Evolutionary conservation across 2,888 invertebrate genomes (phyloP).

Genomic region (Branchipolynoe longqiensis): DNA sequence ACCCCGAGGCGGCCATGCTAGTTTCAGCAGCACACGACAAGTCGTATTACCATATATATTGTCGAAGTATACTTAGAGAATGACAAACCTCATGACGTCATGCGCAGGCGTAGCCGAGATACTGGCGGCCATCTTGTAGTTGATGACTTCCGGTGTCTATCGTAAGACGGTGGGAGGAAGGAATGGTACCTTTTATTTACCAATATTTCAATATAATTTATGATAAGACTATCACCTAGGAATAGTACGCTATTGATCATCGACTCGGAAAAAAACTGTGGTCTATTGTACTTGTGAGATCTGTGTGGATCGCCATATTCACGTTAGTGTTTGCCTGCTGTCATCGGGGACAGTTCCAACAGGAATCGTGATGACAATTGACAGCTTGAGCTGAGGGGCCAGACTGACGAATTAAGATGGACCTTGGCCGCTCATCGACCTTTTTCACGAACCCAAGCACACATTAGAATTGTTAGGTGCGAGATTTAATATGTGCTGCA

Average conservation of each 20-base stretch:
- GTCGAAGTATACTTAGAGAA: neutral
- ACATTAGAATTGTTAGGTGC: too few relatives aligned
- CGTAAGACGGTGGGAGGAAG: neutral
- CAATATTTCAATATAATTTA: neutral
- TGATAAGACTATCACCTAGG: neutral
- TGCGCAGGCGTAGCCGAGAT: too few relatives aligned
- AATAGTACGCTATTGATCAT: neutral
- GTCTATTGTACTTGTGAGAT: neutral
- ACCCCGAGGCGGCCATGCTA: too few relatives aligned
- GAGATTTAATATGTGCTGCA: too few relatives aligned
- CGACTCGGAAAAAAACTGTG: neutral
- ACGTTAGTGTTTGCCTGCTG: too few relatives aligned
- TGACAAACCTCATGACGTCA: neutral
- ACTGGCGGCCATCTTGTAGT: slow-evolving; percentile 46
- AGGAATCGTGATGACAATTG: too few relatives aligned
- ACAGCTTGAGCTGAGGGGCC: too few relatives aligned
- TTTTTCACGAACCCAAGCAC: too few relatives aligned
- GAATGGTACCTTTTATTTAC: neutral
- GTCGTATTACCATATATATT: neutral
- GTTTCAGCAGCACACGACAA: neutral
- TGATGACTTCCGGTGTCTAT: slow-evolving; percentile 44
- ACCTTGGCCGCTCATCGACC: too few relatives aligned
- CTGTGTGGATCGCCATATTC: neutral
- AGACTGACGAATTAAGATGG: too few relatives aligned
- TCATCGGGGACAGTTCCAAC: too few relatives aligned